Conservation (phyloP, 2,888 invertebrate genomes). For the Tigriopus californicus region DNA sequence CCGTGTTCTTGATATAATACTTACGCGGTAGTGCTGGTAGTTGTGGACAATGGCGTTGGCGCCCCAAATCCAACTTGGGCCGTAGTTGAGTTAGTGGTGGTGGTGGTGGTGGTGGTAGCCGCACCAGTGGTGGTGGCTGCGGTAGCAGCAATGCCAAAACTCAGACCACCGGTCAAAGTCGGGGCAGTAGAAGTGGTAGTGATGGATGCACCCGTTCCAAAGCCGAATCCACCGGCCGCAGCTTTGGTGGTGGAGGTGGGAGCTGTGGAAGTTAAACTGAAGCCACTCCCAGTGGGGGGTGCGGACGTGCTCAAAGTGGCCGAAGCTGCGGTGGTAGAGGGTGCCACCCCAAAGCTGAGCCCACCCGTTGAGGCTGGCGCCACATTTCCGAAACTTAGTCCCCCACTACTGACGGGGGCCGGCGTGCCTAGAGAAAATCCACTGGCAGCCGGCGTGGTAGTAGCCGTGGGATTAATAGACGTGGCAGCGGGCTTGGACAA, state of each 20-base stretch:
- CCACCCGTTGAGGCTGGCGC: constrained; percentile 15
- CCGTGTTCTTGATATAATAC: neutral
- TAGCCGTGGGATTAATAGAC: constrained; percentile 1
- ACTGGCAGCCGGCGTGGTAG: neutral
- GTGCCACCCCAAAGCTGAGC: neutral
- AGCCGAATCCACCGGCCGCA: too few species aligned
- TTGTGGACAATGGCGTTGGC: too few species aligned
- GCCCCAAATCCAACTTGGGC: neutral
- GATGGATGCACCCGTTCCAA: neutral
- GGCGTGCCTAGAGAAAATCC: neutral
- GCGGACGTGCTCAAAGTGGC: neutral
- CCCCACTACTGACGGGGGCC: neutral
- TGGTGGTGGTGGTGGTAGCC: neutral
- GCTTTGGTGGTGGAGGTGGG: too few species aligned
- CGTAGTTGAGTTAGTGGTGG: neutral
- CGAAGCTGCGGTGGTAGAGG: neutral
- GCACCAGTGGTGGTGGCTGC: constrained; percentile 1
- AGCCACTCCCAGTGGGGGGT: neutral
- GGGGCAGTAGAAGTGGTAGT: neutral
- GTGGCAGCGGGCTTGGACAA: constrained; percentile 17
- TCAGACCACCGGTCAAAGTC: neutral
- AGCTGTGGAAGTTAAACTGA: too few species aligned
- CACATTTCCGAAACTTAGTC: neutral
- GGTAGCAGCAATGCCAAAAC: constrained; percentile 10
- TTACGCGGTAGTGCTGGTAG: too few species aligned